Percentiles rank a stretch among this genome's conserved stretches.
Conservation (phyloP, 2,113 vertebrate genomes). For the Onychorhynchus coronatus region DNA sequence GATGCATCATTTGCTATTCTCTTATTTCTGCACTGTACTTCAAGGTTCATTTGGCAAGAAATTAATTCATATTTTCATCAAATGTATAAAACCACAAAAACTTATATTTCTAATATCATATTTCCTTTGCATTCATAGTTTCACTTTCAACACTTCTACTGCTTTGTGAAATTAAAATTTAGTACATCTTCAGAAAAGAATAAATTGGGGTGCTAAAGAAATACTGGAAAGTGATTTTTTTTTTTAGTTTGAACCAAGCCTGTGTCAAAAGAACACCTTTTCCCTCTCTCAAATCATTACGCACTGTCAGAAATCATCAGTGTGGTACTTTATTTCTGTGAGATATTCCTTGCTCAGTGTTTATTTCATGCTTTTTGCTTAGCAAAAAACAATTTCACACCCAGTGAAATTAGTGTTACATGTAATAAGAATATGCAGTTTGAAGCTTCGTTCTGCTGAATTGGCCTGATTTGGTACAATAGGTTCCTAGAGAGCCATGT, state of each 20-base stretch:
- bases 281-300: neutral
- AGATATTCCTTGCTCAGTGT: neutral
- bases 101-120: neutral
- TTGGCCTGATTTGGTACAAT: neutral
- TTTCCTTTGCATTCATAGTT: neutral
- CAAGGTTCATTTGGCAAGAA: neutral
- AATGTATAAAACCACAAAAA: neutral
- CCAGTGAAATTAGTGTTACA: neutral
- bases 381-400: neutral
- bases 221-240: neutral
- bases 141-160: neutral
- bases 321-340: neutral
- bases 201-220: neutral
- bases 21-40: neutral
- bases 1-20: neutral
- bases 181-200: neutral
- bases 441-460: neutral
- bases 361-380: constrained; percentile 1
- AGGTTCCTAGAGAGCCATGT: neutral
- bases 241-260: neutral
- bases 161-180: neutral
- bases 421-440: neutral
- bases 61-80: neutral
- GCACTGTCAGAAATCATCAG: neutral
- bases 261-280: neutral